A percentile compares a stretch with the other conserved stretches of the same genome.
Evolutionary conservation across 1,140 invertebrate species (phyloP).

Genomic region (Heliothis subflexa): DNA sequence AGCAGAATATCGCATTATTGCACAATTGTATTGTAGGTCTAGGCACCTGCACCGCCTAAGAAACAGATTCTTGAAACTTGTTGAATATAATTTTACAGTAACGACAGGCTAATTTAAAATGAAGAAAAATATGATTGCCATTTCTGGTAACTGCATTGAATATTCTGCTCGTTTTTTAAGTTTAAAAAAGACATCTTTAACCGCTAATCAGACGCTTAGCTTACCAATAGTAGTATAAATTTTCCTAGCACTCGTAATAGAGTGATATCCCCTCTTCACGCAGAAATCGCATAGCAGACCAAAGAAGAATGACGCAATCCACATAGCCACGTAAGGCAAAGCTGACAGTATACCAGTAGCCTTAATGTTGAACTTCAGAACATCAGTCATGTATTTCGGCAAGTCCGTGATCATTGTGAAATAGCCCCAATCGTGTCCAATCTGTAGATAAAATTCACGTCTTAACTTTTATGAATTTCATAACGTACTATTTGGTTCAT

Average conservation of each 20-base stretch:
- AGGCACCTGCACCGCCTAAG: too few relatives aligned
- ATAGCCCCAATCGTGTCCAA: slow-evolving; percentile 97
- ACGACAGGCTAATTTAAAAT: too few relatives aligned
- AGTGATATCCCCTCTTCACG: slow-evolving; percentile 87
- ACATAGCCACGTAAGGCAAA: slow-evolving; percentile 91
- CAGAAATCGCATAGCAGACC: slow-evolving; percentile 90
- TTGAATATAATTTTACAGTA: too few relatives aligned
- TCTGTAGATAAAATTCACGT: slow-evolving; percentile 59
- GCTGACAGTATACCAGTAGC: slow-evolving; percentile 90
- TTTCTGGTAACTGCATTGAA: too few relatives aligned
- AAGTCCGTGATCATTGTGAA: slow-evolving; percentile 97
- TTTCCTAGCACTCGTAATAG: slow-evolving; percentile 89
- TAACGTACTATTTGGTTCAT: background rate
- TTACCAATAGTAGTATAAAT: slow-evolving; percentile 91
- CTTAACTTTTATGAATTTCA: background rate
- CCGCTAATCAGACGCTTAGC: slow-evolving; percentile 27
- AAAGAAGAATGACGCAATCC: slow-evolving; percentile 89
- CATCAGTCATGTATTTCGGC: slow-evolving; percentile 96
- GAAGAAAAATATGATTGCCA: too few relatives aligned
- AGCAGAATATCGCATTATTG: too few relatives aligned
- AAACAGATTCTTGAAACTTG: too few relatives aligned
- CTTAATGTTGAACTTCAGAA: slow-evolving; percentile 94
- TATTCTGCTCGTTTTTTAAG: too few relatives aligned
- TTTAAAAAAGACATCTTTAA: too few relatives aligned
- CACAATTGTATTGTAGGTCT: too few relatives aligned